Percentiles rank a stretch among this genome's conserved stretches.
Conservation (phyloP, 2,888 invertebrate species). For the Mimachlamys varia region DNA sequence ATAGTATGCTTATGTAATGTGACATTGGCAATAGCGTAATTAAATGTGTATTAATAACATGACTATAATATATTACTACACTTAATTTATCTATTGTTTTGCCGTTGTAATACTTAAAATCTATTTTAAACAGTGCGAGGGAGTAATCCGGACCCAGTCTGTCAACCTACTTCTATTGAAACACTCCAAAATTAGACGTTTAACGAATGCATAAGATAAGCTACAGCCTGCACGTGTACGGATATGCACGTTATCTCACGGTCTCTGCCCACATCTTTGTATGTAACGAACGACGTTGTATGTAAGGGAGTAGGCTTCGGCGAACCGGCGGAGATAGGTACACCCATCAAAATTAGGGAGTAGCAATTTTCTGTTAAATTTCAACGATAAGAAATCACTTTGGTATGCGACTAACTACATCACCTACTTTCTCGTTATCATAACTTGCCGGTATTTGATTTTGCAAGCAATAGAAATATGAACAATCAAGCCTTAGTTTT, state of each 20-base stretch:
- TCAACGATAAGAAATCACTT: not conserved
- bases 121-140: not conserved
- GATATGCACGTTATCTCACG: not conserved
- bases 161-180: not conserved
- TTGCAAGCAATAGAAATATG: not conserved
- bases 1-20: no score
- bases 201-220: slow-evolving; percentile 3
- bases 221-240: not conserved
- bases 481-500: not conserved
- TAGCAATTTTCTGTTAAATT: not conserved
- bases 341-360: slow-evolving; percentile 8
- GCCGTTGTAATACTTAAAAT: not conserved
- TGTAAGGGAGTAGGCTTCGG: not conserved
- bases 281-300: not conserved
- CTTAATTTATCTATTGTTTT: not conserved
- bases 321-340: not conserved
- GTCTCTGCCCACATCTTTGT: not conserved
- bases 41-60: no score
- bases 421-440: not conserved
- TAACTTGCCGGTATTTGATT: not conserved
- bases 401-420: not conserved
- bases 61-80: no score
- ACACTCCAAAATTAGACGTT: slow-evolving; percentile 11
- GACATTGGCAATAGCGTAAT: no score
- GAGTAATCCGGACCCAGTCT: not conserved